phyloP scores from a whole-genome alignment of 2,797 vertebrate genomes.

The Gambusia yucatana region DNA sequence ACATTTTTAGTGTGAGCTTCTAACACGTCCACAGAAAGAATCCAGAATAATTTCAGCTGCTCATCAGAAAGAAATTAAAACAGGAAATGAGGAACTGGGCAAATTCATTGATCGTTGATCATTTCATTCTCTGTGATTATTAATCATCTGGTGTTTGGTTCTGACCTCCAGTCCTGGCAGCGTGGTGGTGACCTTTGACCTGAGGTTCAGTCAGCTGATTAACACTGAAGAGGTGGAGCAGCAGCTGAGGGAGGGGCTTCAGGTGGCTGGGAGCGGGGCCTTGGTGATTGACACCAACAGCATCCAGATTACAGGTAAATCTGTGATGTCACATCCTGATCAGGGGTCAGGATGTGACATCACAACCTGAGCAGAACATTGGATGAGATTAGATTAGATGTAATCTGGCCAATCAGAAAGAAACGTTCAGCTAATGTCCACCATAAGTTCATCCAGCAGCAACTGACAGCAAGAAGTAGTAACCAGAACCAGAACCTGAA shows the following conservation, averaged over 20 bases:
- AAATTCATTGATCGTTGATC: not conserved
- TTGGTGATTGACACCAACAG: slow-evolving; percentile 69
- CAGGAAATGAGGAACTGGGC: not conserved
- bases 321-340: slow-evolving; percentile 3
- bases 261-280: slow-evolving; percentile 13
- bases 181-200: slow-evolving; percentile 72
- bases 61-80: not conserved
- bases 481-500: not conserved
- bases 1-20: no score
- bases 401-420: not conserved
- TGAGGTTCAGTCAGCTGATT: slow-evolving; percentile 60
- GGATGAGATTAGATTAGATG: not conserved
- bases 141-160: not conserved
- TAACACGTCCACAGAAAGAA: no score
- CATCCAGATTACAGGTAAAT: slow-evolving; percentile 71
- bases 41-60: not conserved
- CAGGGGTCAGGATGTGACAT: not conserved
- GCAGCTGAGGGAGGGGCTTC: slow-evolving; percentile 64
- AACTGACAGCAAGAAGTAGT: not conserved
- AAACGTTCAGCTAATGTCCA: not conserved
- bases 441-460: not conserved
- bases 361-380: not conserved
- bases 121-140: not conserved
- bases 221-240: slow-evolving; percentile 37
- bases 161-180: slow-evolving; percentile 69